These are phyloP conservation scores for Spialia ferax DNA, from an alignment of 2,888 invertebrate species.

Conservation along the genomic window DNA sequence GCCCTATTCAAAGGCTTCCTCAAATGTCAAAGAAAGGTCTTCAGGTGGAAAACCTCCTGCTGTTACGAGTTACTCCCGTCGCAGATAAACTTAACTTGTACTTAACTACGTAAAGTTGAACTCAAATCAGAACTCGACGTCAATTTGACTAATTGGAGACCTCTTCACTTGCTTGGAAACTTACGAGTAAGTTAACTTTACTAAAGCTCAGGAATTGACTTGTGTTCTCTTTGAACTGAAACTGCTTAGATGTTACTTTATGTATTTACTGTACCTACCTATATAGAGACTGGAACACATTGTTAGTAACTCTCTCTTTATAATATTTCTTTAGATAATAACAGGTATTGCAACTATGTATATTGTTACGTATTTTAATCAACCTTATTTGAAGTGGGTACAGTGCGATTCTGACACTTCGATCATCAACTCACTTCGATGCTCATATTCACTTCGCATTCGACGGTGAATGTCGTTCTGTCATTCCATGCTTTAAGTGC, in stretches of 20 bases:
- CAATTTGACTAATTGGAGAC: conserved; percentile 43
- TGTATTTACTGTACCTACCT: too few species aligned
- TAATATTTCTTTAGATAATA: too few species aligned
- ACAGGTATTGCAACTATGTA: too few species aligned
- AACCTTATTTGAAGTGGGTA: too few species aligned
- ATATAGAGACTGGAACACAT: too few species aligned
- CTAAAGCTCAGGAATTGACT: conserved; percentile 6
- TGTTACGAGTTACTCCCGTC: background rate
- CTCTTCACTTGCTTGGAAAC: conserved; percentile 27
- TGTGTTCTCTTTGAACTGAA: background rate
- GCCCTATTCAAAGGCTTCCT: background rate
- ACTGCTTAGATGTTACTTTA: background rate
- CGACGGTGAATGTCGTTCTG: too few species aligned
- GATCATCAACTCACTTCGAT: too few species aligned
- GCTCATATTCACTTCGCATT: too few species aligned
- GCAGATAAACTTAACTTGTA: background rate
- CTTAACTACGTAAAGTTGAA: conserved; percentile 14
- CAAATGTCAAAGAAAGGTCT: conserved; percentile 15
- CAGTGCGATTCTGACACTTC: too few species aligned
- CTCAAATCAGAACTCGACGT: conserved; percentile 27
- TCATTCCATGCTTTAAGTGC: too few species aligned
- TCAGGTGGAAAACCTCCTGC: conserved; percentile 35
- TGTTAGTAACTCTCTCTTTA: too few species aligned
- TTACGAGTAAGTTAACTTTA: conserved; percentile 11
- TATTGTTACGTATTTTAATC: too few species aligned